These are phyloP conservation scores for Albula goreensis DNA, from an alignment of 2,113 vertebrate genomes.

Conservation along the genomic window DNA sequence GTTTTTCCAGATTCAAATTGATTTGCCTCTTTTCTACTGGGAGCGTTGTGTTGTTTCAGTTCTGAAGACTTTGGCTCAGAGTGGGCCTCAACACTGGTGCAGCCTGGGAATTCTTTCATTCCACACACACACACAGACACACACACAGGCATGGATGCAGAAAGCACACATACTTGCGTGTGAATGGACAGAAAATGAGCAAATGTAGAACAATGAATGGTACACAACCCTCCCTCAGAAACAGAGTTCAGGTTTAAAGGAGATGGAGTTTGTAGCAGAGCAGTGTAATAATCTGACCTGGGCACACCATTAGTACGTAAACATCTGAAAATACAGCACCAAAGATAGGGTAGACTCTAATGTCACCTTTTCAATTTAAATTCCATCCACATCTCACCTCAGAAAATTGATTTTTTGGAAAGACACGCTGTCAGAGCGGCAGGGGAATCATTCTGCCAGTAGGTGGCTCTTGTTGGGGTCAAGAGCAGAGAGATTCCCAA, in stretches of 20 bases:
- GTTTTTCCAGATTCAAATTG: background rate
- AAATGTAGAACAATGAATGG: constrained; percentile 2
- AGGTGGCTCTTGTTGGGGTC: background rate
- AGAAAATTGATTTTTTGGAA: background rate
- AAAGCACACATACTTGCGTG: too few relatives aligned
- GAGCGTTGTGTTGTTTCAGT: background rate
- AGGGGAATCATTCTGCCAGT: background rate
- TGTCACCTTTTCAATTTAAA: background rate
- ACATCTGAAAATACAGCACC: background rate
- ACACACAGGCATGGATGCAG: constrained; percentile 34
- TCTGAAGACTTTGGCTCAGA: background rate
- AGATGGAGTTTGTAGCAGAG: background rate
- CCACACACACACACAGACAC: constrained; percentile 32
- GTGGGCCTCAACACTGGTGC: background rate
- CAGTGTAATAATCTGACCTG: background rate
- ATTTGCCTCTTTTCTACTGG: background rate
- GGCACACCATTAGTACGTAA: too few relatives aligned
- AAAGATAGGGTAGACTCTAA: background rate
- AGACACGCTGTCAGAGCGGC: background rate
- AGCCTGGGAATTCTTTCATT: background rate
- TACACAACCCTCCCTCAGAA: constrained; percentile 24
- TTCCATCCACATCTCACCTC: background rate
- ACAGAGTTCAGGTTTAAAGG: constrained; percentile 8
- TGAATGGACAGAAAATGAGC: too few relatives aligned
- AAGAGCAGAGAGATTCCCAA: background rate